Conservation (phyloP, 1,140 invertebrate species). For the Acromyrmex charruanus region DNA sequence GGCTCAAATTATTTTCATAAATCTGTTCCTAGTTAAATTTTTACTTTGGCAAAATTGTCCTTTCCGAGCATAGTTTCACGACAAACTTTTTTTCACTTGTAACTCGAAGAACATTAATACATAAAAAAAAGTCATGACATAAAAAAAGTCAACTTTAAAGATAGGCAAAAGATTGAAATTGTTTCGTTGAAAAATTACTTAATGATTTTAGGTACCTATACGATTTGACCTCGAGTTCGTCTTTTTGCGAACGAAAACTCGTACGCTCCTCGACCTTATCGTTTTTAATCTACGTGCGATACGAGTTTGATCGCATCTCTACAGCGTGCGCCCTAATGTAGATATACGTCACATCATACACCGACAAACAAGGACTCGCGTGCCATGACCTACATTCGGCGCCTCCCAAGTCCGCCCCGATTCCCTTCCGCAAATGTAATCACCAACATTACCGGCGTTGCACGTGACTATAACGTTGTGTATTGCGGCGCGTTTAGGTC, state of each 20-base stretch:
- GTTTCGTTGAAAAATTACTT: neutral
- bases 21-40: too few relatives aligned
- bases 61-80: neutral
- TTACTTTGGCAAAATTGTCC: too few relatives aligned
- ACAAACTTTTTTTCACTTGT: neutral
- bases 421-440: constrained; percentile 62
- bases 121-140: neutral
- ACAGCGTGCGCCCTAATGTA: constrained; percentile 31
- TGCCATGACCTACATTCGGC: constrained; percentile 65
- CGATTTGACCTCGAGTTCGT: neutral
- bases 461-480: constrained; percentile 46
- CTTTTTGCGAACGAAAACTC: neutral
- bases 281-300: neutral
- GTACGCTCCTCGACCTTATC: neutral
- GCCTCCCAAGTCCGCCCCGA: constrained; percentile 32
- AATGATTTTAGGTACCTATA: neutral
- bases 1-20: too few relatives aligned
- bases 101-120: neutral
- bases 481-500: constrained; percentile 34
- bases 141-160: neutral
- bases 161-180: neutral
- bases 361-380: constrained; percentile 44
- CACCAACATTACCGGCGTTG: constrained; percentile 37
- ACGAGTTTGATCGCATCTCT: neutral
- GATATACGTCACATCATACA: constrained; percentile 35